Percentiles rank a stretch among this genome's conserved stretches.
Evolutionary conservation across 2,888 invertebrate genomes (phyloP).

Genomic region (Nomada fabriciana): DNA sequence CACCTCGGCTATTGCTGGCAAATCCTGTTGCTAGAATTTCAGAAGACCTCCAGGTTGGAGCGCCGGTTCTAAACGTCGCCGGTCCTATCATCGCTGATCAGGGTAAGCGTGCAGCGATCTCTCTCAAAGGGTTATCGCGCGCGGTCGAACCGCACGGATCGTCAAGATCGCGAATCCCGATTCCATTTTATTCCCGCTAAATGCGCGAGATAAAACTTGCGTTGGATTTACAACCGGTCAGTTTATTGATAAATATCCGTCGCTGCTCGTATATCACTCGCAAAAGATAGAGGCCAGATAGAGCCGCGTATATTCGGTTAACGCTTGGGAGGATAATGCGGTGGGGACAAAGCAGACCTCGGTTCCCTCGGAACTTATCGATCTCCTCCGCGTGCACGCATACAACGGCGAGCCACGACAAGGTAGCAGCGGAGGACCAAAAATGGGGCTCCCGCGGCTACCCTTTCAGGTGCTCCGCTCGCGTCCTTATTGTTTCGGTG

Average conservation of each 20-base stretch:
- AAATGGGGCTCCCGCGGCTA: constrained; percentile 57
- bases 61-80: constrained; percentile 91
- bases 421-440: constrained; percentile 58
- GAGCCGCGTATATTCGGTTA: constrained; percentile 48
- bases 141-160: constrained; percentile 2
- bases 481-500: constrained; percentile 72
- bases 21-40: constrained; percentile 91
- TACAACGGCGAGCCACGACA: constrained; percentile 11
- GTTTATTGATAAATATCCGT: constrained; percentile 56
- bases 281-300: constrained; percentile 42
- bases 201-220: constrained; percentile 15
- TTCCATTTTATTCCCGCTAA: constrained; percentile 36
- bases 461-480: constrained; percentile 60
- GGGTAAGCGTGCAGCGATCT: constrained; percentile 54
- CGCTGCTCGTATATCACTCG: constrained; percentile 43
- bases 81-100: constrained; percentile 88
- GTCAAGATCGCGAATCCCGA: constrained; percentile 32
- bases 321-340: constrained; percentile 45
- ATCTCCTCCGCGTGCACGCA: constrained; percentile 25
- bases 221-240: constrained; percentile 43
- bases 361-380: constrained; percentile 59
- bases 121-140: constrained; percentile 5
- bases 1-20: constrained; percentile 92
- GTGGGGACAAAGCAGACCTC: constrained; percentile 52
- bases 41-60: constrained; percentile 91